Evolutionary conservation across 2,888 invertebrate genomes (phyloP).

Genomic region (Ellobium chinense): DNA sequence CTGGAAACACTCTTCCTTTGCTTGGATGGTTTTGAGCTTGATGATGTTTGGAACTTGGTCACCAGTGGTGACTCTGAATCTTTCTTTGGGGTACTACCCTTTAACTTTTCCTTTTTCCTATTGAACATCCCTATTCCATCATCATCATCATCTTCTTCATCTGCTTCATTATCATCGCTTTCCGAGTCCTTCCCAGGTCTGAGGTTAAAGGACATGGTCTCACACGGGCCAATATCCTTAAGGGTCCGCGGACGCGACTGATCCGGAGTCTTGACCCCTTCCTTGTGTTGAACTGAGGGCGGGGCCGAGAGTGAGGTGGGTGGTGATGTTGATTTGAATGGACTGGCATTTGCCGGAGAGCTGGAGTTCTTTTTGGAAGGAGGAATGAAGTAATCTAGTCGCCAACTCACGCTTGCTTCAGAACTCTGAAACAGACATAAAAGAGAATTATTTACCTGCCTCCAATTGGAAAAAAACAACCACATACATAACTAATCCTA

Average conservation of each 20-base stretch:
- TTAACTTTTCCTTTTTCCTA: background rate
- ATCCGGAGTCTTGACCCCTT: conserved; percentile 1
- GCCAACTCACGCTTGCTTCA: conserved; percentile 38
- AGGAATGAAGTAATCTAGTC: conserved; percentile 36
- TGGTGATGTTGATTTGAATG: conserved; percentile 3
- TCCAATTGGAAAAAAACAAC: no score
- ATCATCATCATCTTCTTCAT: background rate
- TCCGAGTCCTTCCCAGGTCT: background rate
- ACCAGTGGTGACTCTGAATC: background rate
- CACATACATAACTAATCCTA: no score
- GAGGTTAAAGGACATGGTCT: conserved; percentile 44
- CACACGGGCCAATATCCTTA: conserved; percentile 39
- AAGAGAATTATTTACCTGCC: no score
- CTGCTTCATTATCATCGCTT: background rate
- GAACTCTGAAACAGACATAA: conserved; percentile 17
- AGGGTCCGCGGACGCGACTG: conserved; percentile 34
- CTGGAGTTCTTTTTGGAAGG: conserved; percentile 7
- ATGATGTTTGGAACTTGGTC: background rate
- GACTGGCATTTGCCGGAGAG: conserved; percentile 25
- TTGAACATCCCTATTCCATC: background rate
- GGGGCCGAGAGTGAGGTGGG: background rate
- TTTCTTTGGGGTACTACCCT: background rate
- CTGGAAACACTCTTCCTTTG: background rate
- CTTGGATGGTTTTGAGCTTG: background rate
- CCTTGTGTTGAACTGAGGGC: conserved; percentile 3